Evolutionary conservation across 2,797 vertebrate species (phyloP).

Genomic region (Helicolenus hilgendorfi): DNA sequence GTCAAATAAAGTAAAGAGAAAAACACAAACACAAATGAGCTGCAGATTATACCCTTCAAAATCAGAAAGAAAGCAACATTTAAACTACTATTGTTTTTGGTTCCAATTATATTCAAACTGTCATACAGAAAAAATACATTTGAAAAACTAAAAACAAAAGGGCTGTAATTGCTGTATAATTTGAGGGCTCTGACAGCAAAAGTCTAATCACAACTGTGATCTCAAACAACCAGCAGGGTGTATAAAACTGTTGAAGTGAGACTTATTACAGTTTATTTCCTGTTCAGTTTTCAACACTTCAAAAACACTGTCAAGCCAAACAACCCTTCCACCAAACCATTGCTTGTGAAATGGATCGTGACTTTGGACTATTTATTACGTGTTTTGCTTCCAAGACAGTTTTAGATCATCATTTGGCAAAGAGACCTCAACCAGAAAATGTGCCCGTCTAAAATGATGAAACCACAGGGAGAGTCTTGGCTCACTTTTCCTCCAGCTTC

Average conservation of each 20-base stretch:
- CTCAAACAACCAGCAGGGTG: not conserved
- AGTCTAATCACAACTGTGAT: not conserved
- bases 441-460: not conserved
- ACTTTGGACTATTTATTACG: not conserved
- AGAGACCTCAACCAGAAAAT: not conserved
- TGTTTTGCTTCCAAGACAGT: not conserved
- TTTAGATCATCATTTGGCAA: not conserved
- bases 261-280: not conserved
- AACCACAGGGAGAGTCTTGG: slow-evolving; percentile 5
- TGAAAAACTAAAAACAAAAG: not conserved
- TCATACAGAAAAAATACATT: not conserved
- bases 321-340: not conserved
- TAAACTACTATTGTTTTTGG: not conserved
- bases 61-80: not conserved
- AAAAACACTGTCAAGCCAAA: not conserved
- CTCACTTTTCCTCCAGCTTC: not conserved
- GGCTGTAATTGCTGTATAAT: not conserved
- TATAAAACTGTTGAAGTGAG: not conserved
- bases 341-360: not conserved
- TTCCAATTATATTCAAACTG: not conserved
- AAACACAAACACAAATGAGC: not conserved
- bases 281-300: not conserved
- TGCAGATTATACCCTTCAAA: not conserved
- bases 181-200: not conserved
- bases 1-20: not conserved